Conservation (phyloP, 2,113 vertebrate species). For the Malurus cyaneus region DNA sequence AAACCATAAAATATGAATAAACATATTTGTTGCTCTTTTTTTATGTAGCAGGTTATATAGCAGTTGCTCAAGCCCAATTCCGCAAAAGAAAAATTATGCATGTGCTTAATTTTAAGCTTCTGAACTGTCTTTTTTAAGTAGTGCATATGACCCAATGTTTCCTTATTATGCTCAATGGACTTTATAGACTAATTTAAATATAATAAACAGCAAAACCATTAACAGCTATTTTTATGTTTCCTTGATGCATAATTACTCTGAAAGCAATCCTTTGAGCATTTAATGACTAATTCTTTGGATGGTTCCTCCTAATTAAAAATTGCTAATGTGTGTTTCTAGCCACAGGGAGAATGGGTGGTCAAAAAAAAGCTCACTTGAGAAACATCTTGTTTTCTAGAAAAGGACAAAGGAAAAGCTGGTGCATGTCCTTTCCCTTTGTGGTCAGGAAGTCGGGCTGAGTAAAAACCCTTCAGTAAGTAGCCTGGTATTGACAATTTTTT, state of each 20-base stretch:
- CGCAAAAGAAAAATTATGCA: background rate
- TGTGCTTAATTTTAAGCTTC: background rate
- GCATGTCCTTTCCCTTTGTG: slow-evolving; percentile 94
- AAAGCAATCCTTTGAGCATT: background rate
- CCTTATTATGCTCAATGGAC: background rate
- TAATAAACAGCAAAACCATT: background rate
- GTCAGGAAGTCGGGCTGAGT: slow-evolving; percentile 96
- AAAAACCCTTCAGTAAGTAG: slow-evolving; percentile 96
- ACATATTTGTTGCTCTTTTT: background rate
- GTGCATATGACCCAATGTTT: background rate
- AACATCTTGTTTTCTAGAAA: slow-evolving; percentile 80
- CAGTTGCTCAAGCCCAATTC: background rate
- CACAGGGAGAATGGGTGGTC: background rate
- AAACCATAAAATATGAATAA: background rate
- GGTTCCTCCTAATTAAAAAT: background rate
- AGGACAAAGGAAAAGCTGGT: slow-evolving; percentile 97
- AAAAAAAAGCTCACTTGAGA: background rate
- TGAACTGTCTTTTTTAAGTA: background rate
- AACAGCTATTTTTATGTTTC: background rate
- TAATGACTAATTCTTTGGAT: background rate
- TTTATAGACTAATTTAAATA: background rate
- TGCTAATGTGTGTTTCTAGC: background rate
- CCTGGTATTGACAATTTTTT: background rate
- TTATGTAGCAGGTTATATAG: background rate
- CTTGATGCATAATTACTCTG: background rate